Conservation (phyloP, 2,113 vertebrate species). For the Ptilonorhynchus violaceus region DNA sequence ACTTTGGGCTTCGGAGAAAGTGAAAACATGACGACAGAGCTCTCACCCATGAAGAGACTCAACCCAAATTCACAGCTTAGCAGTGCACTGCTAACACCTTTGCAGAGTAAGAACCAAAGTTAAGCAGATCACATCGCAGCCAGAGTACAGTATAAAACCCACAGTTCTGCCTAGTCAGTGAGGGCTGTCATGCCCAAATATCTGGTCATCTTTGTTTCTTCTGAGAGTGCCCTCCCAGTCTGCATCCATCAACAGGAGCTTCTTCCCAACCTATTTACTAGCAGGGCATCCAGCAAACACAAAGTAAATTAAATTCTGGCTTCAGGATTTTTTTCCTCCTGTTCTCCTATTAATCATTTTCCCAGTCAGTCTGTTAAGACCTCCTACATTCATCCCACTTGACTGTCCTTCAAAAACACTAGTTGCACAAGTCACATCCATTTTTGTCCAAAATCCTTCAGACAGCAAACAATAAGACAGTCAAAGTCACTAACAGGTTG, state of each 20-base stretch:
- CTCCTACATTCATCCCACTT: not conserved
- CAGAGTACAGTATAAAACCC: not conserved
- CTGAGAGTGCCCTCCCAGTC: not conserved
- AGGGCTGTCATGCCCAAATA: not conserved
- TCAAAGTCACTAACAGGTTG: not conserved
- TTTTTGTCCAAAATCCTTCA: not conserved
- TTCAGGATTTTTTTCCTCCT: not conserved
- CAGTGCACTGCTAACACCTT: not conserved
- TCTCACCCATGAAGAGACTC: not conserved
- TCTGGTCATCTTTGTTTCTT: not conserved
- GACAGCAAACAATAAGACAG: not conserved
- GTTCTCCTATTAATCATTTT: not conserved
- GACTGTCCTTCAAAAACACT: not conserved
- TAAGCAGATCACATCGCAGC: not conserved
- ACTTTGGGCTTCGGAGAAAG: not conserved
- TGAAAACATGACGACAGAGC: not conserved
- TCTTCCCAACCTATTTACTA: not conserved
- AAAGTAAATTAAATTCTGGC: not conserved
- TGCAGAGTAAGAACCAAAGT: not conserved
- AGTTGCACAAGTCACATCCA: not conserved
- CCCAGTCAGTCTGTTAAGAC: not conserved
- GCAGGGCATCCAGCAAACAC: not conserved
- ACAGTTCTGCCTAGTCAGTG: not conserved
- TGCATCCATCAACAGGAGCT: not conserved
- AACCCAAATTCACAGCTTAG: not conserved